Conservation (phyloP, 2,797 vertebrate species). For the Bovichtus diacanthus region DNA sequence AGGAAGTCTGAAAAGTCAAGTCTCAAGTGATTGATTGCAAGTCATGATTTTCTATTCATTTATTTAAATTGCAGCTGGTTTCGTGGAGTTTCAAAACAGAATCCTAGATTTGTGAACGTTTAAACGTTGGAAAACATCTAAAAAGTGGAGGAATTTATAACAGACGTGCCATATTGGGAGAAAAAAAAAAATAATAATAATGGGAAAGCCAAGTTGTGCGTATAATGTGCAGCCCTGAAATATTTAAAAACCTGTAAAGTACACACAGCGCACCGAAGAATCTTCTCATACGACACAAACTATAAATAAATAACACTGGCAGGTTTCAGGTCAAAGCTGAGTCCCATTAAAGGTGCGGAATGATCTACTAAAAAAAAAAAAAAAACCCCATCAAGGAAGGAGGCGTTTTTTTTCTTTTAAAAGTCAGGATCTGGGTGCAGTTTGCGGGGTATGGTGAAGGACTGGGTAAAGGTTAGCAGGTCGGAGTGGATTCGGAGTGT, state of each 20-base stretch:
- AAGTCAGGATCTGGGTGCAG: neutral
- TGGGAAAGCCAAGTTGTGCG: constrained; percentile 9
- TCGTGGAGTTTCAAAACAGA: neutral
- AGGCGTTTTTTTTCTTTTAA: neutral
- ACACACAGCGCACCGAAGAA: neutral
- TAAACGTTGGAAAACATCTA: neutral
- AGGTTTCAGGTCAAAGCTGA: neutral
- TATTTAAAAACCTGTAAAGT: neutral
- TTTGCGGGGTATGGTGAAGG: neutral
- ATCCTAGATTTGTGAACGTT: neutral
- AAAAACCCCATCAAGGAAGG: too few relatives aligned
- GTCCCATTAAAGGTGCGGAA: constrained; percentile 58
- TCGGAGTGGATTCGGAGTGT: neutral
- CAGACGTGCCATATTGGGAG: neutral
- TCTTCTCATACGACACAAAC: neutral
- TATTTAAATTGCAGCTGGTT: neutral
- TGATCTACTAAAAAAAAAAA: neutral
- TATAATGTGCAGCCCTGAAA: constrained; percentile 3
- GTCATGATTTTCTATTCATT: too few relatives aligned
- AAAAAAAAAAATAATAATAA: too few relatives aligned
- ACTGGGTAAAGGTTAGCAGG: neutral
- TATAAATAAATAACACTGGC: too few relatives aligned
- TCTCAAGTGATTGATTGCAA: neutral
- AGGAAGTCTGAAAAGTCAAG: neutral
- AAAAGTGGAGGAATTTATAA: neutral